Evolutionary conservation across 2,113 vertebrate species (phyloP).

Genomic region (Redunca redunca): DNA sequence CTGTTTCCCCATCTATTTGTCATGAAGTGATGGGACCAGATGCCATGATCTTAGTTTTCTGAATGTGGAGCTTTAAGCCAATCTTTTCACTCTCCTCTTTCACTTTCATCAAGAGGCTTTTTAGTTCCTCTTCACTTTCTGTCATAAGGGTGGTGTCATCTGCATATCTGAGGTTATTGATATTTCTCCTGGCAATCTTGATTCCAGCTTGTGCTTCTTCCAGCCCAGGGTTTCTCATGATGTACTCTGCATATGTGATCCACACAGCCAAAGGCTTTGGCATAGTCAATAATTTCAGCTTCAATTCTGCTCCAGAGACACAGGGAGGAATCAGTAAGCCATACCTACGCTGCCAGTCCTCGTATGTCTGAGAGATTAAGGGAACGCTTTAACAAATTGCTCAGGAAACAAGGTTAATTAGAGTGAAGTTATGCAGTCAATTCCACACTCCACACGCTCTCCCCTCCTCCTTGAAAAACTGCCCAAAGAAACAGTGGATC

Average conservation of each 20-base stretch:
- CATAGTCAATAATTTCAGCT: not conserved
- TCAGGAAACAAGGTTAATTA: not conserved
- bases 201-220: not conserved
- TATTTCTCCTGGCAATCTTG: not conserved
- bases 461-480: not conserved
- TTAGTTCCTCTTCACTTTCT: too few species aligned
- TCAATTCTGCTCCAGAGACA: not conserved
- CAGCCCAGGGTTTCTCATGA: not conserved
- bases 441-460: too few species aligned
- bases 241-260: not conserved
- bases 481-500: not conserved
- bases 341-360: not conserved
- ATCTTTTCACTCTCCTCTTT: too few species aligned
- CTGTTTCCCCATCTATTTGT: too few species aligned
- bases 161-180: too few species aligned
- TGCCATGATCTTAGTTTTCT: too few species aligned
- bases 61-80: too few species aligned
- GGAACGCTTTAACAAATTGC: not conserved
- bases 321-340: not conserved
- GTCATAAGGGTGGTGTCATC: too few species aligned
- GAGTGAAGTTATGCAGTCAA: not conserved
- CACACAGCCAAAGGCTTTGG: too few species aligned
- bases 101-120: too few species aligned
- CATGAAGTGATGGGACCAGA: too few species aligned
- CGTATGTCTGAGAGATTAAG: not conserved